Conservation (phyloP, 2,888 invertebrate species). For the Ochropacha duplaris region DNA sequence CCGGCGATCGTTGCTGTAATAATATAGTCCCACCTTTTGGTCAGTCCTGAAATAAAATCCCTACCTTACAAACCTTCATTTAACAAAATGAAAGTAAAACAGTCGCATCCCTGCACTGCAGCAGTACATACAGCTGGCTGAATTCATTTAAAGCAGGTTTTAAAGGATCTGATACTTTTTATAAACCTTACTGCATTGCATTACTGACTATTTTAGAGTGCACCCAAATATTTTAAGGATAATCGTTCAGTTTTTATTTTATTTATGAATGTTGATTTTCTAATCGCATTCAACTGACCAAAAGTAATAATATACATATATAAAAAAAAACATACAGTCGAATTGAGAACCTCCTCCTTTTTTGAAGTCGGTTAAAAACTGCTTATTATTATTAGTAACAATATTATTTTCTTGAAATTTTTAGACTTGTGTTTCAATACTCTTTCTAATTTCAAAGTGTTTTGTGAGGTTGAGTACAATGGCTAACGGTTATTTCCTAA, state of each 20-base stretch:
- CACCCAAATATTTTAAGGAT: neutral
- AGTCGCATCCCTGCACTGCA: slow-evolving; percentile 22
- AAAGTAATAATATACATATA: too few relatives aligned
- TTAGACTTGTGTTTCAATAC: too few relatives aligned
- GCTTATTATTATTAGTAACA: too few relatives aligned
- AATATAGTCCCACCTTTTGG: too few relatives aligned
- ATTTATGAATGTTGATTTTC: neutral
- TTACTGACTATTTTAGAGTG: neutral
- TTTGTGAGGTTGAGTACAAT: too few relatives aligned
- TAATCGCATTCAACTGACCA: neutral
- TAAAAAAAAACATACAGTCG: too few relatives aligned
- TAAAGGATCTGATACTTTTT: neutral
- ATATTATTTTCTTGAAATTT: too few relatives aligned
- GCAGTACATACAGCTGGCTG: slow-evolving; percentile 20
- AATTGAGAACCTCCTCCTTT: too few relatives aligned
- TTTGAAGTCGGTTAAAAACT: too few relatives aligned
- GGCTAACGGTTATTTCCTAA: too few relatives aligned
- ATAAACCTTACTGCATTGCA: neutral
- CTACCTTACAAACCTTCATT: neutral
- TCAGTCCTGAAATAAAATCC: neutral
- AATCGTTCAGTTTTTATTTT: neutral
- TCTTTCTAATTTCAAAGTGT: too few relatives aligned
- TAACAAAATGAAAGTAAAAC: slow-evolving; percentile 1
- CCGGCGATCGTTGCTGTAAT: too few relatives aligned
- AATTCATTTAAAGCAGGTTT: neutral